Base-by-base conservation (phyloP, 2,888 invertebrate species). In the Lysandra coridon region DNA sequence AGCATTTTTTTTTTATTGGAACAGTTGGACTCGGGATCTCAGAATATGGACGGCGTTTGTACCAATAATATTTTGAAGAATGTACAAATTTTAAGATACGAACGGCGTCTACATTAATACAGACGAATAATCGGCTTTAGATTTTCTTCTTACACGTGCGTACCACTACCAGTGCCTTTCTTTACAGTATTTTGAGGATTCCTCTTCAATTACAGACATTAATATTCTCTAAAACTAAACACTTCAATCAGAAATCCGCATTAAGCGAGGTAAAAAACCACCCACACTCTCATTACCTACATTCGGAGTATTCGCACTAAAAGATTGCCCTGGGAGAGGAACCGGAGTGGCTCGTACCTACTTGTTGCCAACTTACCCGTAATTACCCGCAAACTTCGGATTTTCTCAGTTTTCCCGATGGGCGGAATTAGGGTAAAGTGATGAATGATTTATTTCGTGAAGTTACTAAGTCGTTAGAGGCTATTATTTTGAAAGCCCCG, bases 351-450 rank as follows among this genome's bases (percentile, higher is more conserved):
- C 62, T 78, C 78, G 80, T 81, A 80, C 80, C 80, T 81, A 84
- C 85, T 85, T 86, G 86, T 86, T 87, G 84, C 85, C 81, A 84
- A 85, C 84, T 84, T 82, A 80, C 82, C 83, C 80, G 84, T 87
- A 88, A 87, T 87, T 87, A 86, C 85, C 79, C 82, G 81, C 83
- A 81, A 83, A 85, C 83, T 85, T 83, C 78, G 82, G 84, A 84
- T 85, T 85, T 85, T 83, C 85, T 82, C 85, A 83, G 85, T 84
- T 85, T 84, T 85, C 84, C 84, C 84, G 80, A 83, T 83, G 82
- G 84, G 83, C 82, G 77, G 81, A 84, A 83, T 84, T 84, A 84
- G 83, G 82, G 82, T 81, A 83, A 84, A 81, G 83, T 84, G 83
- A 82, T 82, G 82, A 84, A 85, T 84, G 83, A 85, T 84, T 84